Percentiles rank a stretch among this genome's conserved stretches.
phyloP scores from a whole-genome alignment of 1,140 invertebrate species.

The Trichomalopsis sarcophagae region DNA sequence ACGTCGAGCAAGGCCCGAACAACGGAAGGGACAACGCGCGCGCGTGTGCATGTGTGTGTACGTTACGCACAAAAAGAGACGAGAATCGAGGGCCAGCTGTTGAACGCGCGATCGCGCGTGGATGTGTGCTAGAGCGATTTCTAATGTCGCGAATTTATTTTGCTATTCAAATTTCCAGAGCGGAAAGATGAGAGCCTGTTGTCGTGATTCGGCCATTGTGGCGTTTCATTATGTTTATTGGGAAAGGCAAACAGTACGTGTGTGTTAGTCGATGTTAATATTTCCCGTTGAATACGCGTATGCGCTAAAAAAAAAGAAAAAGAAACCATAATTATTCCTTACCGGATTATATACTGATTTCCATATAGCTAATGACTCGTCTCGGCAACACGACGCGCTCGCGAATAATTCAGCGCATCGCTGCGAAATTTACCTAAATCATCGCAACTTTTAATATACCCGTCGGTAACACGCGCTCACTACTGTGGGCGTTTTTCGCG shows the following conservation, averaged over 20 bases:
- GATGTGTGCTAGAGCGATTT: conserved; percentile 14
- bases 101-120: not conserved
- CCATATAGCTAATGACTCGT: conserved; percentile 11
- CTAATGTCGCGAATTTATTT: conserved; percentile 32
- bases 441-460: not conserved
- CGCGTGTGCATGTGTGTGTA: not conserved
- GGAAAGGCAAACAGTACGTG: not conserved
- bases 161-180: conserved; percentile 19
- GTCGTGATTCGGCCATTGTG: not conserved
- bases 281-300: no score
- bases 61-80: not conserved
- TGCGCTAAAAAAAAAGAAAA: no score
- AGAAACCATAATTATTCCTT: no score
- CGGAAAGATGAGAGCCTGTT: not conserved
- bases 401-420: not conserved
- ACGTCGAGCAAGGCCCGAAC: conserved; percentile 3
- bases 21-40: not conserved
- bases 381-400: not conserved
- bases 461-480: not conserved
- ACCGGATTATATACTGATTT: no score
- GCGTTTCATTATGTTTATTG: conserved; percentile 8
- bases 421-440: conserved; percentile 14
- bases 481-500: not conserved
- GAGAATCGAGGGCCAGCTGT: conserved; percentile 43
- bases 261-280: no score